Evolutionary conservation across 1,140 invertebrate genomes (phyloP).

Genomic region (Drosophila funebris): DNA sequence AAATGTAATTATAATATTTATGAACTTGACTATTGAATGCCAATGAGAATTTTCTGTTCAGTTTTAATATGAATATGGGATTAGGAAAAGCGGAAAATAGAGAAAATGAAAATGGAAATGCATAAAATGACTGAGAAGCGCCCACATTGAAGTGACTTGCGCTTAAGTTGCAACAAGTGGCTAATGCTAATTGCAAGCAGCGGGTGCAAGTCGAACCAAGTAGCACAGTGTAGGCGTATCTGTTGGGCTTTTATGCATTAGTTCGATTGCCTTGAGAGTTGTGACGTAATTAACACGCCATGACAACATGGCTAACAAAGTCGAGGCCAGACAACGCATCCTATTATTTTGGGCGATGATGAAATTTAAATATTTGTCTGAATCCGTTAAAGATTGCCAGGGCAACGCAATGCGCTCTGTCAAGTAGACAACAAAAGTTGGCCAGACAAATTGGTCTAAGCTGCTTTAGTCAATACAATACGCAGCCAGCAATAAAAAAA

Average conservation of each 20-base stretch:
- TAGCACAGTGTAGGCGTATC: slow-evolving; percentile 3
- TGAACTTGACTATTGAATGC: not conserved
- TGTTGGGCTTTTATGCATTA: slow-evolving; percentile 8
- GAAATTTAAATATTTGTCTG: slow-evolving; percentile 16
- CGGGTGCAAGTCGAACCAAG: not conserved
- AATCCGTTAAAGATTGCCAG: not conserved
- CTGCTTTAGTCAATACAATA: slow-evolving; percentile 34
- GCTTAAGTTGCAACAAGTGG: slow-evolving; percentile 50
- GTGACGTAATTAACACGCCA: slow-evolving; percentile 23
- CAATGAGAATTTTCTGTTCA: slow-evolving; percentile 8
- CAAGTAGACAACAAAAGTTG: slow-evolving; percentile 43
- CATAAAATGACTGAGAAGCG: slow-evolving; percentile 16
- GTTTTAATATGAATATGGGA: not conserved
- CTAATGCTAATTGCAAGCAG: slow-evolving; percentile 59
- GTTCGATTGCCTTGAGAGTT: slow-evolving; percentile 6
- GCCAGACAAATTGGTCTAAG: slow-evolving; percentile 68
- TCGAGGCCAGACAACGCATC: slow-evolving; percentile 7
- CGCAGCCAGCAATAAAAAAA: not conserved
- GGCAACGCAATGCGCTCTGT: slow-evolving; percentile 44
- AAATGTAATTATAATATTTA: slow-evolving; percentile 20
- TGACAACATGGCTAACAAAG: not conserved
- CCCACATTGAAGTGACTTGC: slow-evolving; percentile 9
- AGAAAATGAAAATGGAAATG: not conserved
- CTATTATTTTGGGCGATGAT: not conserved
- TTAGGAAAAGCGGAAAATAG: slow-evolving; percentile 3